Evolutionary conservation across 2,797 vertebrate genomes (phyloP).

Genomic region (Atherinosoma microstoma): DNA sequence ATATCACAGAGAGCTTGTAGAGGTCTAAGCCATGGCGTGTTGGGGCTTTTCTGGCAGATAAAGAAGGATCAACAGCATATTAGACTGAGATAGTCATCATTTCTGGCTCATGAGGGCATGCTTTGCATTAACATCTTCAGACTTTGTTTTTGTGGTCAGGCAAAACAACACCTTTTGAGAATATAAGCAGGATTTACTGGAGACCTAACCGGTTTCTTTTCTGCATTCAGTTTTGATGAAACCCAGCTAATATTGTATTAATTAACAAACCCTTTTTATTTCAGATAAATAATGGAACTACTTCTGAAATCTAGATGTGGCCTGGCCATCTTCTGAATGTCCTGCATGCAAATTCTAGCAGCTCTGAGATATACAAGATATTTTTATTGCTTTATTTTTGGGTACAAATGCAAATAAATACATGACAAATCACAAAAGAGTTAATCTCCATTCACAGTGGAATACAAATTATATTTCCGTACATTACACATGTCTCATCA

Average conservation of each 20-base stretch:
- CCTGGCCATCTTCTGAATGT: not conserved
- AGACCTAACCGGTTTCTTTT: too few relatives aligned
- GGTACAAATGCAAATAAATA: not conserved
- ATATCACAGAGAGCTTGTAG: not conserved
- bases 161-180: too few relatives aligned
- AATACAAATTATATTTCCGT: not conserved
- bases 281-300: too few relatives aligned
- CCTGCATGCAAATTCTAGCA: not conserved
- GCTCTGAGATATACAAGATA: not conserved
- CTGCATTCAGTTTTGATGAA: too few relatives aligned
- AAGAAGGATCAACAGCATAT: not conserved
- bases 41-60: not conserved
- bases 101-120: not conserved
- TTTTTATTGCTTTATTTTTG: not conserved
- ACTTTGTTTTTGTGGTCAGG: too few relatives aligned
- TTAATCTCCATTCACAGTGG: not conserved
- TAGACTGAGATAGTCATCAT: not conserved
- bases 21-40: not conserved
- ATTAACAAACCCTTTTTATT: too few relatives aligned
- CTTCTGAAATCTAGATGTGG: too few relatives aligned
- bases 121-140: not conserved
- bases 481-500: not conserved
- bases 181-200: too few relatives aligned
- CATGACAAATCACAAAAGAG: not conserved
- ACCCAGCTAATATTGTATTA: too few relatives aligned